Evolutionary conservation across 2,888 invertebrate species (phyloP), one percentile per base, ranked within the genome.

Genomic region (Podotricha telesiphe): DNA sequence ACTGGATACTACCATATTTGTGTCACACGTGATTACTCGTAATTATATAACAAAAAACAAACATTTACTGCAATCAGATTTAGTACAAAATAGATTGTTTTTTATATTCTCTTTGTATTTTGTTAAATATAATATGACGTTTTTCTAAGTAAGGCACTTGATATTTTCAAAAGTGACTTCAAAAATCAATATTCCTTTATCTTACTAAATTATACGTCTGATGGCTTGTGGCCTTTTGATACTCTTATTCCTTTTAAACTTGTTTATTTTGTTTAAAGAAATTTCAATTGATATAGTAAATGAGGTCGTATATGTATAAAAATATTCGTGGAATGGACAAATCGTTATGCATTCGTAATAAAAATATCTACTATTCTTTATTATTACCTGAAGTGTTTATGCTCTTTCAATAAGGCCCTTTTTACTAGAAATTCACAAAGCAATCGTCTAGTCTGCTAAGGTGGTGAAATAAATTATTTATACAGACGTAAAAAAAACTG

Each of bases 11-110:
- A 22, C 2, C 51, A 0, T 22, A 13, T 13, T 13, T 37, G 13
- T 56, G 34, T 7, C 42, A 22, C 15, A 20, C 15, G 11, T 20
- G 20, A 10, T 28, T 28, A 28, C 28, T 28, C 28, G 28, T 20
- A 13, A 42, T 17, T 22, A 1, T 59, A 42, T n/a, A n/a, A n/a
- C 22, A 45, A 40, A 40, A 59, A 45, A 42, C 42, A 13, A 13
- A 59, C 28, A 45, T 59, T 17, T 47, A 45, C 22, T 59, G 45
- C 45, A 45, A 59, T 59, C 59, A 17, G 20, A 8, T 45, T 59
- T 45, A 59, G 45, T 59, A 59, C 59, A 59, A 59, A 59, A 59
- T 22, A 45, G 20, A 40, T 58, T n/a, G 42, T 58, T 42, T 42
- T 58, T 22, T 11, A 15, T 58, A 3, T 42, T 20, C 19, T 58